Evolutionary conservation across 2,113 vertebrate species (phyloP).

Genomic region (Rafetus swinhoei): DNA sequence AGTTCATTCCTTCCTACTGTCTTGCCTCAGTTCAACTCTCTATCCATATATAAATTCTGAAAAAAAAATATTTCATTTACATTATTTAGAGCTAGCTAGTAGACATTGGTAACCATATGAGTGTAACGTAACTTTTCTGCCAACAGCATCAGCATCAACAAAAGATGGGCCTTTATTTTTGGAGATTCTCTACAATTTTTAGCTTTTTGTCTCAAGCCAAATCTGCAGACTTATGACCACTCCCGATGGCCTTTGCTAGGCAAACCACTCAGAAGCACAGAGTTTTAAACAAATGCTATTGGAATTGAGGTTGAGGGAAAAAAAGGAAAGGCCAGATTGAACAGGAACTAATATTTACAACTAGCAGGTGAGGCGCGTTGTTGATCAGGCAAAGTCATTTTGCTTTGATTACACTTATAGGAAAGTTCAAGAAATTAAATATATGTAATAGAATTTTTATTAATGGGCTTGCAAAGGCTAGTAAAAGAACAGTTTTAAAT

Average conservation of each 20-base stretch:
- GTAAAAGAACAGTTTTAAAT: too few species aligned
- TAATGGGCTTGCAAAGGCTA: too few species aligned
- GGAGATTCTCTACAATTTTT: neutral
- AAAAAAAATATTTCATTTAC: neutral
- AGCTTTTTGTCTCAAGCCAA: neutral
- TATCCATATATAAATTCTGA: neutral
- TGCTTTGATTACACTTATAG: too few species aligned
- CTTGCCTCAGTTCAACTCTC: neutral
- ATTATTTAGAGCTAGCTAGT: neutral
- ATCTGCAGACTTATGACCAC: neutral
- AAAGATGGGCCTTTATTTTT: neutral
- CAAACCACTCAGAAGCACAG: neutral
- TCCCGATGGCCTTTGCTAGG: neutral
- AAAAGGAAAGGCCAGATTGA: neutral
- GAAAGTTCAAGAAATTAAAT: too few species aligned
- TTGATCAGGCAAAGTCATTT: too few species aligned
- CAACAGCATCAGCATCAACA: too few species aligned
- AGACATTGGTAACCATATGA: neutral
- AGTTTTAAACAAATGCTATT: neutral
- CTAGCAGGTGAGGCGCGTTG: too few species aligned
- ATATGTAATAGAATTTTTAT: too few species aligned
- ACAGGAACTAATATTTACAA: neutral
- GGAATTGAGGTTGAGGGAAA: fast-evolving
- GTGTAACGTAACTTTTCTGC: too few species aligned
- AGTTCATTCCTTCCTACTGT: neutral